Base-by-base conservation (phyloP, 2,797 vertebrate species). In the Cuculus canorus region DNA sequence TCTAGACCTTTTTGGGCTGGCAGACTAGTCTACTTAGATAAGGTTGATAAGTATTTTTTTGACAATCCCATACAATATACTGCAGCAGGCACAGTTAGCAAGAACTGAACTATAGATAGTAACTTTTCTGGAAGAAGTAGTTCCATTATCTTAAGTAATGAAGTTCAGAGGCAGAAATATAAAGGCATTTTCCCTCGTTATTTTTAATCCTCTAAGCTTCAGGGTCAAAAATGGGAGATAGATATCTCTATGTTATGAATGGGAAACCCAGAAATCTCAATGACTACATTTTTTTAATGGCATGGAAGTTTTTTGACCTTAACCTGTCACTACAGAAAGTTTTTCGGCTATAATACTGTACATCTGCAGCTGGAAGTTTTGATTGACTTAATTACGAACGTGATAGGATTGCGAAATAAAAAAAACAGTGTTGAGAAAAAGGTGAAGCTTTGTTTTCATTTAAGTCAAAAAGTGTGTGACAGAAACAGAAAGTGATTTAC, bases 131-230 rank as follows among this genome's bases (percentile, higher is more conserved):
- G 57, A 79, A 60, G 39, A 50, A 93, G 63, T 18, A 50, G 16
- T 73, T 82, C 17, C 17, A 60, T 82, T 93, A 88, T 86, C 37
- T 91, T 89, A 92, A 91, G 72, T 72, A 88, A 83, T 13, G 30
- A 53, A 73, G 5, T 77, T 80, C 45, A 88, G 81, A 85, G 37
- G 43, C 64, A 86, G 73, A 77, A 92, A 83, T 75, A 68, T 85
- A 90, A 95, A 71, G 50, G 16, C 18, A 54, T 75, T 92, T 85
- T 43, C n/a, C 5, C 24, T 43, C 68, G 41, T 73, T 91, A 76
- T 81, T 93, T 85, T 52, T 75, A 86, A 88, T 86, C 70, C 45
- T 75, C 27, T 75, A 85, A 77, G 60, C 6, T 7, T 70, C 75
- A 86, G 48, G 61, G 81, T 88, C 16, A 86, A 75, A 90, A 89